A percentile compares a stretch with the other conserved stretches of the same genome.
Conservation (phyloP, 2,113 vertebrate species). For the Crotalus viridis region DNA sequence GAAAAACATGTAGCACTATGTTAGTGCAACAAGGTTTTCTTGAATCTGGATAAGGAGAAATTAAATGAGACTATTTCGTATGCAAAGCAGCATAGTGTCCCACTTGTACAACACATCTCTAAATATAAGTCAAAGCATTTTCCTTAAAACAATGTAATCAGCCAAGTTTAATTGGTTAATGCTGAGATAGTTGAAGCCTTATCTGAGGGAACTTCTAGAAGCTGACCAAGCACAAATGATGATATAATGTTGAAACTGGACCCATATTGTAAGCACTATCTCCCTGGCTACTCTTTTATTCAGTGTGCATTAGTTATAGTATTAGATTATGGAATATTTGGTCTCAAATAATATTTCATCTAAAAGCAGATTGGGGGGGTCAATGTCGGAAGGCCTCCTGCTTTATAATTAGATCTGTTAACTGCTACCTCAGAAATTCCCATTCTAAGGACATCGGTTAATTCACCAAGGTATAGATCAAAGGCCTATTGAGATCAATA, state of each 20-base stretch:
- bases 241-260: neutral
- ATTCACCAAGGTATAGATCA: neutral
- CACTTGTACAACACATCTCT: neutral
- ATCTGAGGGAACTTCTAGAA: neutral
- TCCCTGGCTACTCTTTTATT: neutral
- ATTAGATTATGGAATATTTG: neutral
- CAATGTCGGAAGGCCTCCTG: neutral
- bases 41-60: neutral
- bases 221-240: neutral
- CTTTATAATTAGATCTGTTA: neutral
- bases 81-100: neutral
- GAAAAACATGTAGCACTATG: neutral
- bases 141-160: neutral
- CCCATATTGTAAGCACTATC: neutral
- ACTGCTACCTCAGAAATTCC: neutral
- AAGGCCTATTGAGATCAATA: neutral
- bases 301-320: neutral
- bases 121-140: neutral
- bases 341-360: neutral
- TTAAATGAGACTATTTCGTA: neutral
- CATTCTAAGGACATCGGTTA: neutral
- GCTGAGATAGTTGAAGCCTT: neutral
- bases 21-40: neutral
- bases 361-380: neutral
- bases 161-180: neutral